A percentile compares a stretch with the other conserved stretches of the same genome.
phyloP scores from a whole-genome alignment of 2,113 vertebrate species.

The Alosa alosa region DNA sequence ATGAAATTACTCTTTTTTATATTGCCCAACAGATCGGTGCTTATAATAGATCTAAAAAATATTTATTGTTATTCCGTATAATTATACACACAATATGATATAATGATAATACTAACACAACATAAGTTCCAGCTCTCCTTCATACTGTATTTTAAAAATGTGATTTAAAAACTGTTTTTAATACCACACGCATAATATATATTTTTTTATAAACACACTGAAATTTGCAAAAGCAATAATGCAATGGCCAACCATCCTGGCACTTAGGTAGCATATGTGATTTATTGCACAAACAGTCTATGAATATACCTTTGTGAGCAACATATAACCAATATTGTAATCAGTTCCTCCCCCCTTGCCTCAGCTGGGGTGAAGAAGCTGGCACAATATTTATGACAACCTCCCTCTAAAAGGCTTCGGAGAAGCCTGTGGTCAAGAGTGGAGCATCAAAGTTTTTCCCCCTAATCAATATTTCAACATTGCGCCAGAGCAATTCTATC shows the following conservation, averaged over 20 bases:
- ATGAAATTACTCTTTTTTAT: not conserved
- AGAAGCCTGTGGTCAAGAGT: slow-evolving; percentile 70
- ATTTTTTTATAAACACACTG: not conserved
- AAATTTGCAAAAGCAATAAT: not conserved
- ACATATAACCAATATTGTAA: slow-evolving; percentile 43
- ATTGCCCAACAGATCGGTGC: not conserved
- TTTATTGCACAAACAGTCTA: slow-evolving; percentile 9
- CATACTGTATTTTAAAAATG: not conserved
- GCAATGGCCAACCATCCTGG: not conserved
- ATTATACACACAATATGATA: not conserved
- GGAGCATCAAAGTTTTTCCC: slow-evolving; percentile 63
- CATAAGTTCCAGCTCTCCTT: not conserved
- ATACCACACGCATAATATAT: not conserved
- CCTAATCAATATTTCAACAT: slow-evolving; percentile 85
- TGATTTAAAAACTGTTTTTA: not conserved
- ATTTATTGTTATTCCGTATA: not conserved
- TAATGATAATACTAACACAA: not conserved
- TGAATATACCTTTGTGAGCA: slow-evolving; percentile 34
- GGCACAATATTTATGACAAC: slow-evolving; percentile 75
- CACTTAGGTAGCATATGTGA: not conserved
- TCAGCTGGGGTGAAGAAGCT: slow-evolving; percentile 43
- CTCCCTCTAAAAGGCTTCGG: slow-evolving; percentile 79
- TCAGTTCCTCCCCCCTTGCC: slow-evolving; percentile 58
- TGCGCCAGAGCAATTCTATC: slow-evolving; percentile 71
- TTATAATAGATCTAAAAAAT: not conserved